Conservation (phyloP, 2,888 invertebrate genomes). For the Temnothorax rugatulus region DNA sequence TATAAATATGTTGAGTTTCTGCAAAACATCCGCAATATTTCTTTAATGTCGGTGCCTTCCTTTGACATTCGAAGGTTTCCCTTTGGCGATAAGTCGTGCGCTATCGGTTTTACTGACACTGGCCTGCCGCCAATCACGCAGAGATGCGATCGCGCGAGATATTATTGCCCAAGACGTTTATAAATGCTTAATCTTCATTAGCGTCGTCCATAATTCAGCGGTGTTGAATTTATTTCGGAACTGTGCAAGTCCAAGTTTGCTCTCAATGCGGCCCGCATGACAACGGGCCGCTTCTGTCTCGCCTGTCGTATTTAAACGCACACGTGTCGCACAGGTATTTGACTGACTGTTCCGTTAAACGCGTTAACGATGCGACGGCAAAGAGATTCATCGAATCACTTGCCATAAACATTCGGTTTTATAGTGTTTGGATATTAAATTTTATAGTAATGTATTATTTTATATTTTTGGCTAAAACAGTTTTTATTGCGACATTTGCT, state of each 20-base stretch:
- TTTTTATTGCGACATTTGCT: background rate
- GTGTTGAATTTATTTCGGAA: slow-evolving; percentile 45
- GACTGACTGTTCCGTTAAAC: slow-evolving; percentile 9
- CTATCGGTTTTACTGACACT: slow-evolving; percentile 56
- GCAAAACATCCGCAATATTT: background rate
- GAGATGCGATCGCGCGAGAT: slow-evolving; percentile 43
- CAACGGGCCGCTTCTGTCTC: background rate
- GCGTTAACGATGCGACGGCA: background rate
- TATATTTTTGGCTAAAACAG: background rate
- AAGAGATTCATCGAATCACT: background rate
- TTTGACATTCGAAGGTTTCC: background rate
- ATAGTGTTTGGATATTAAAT: background rate
- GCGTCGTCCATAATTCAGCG: slow-evolving; percentile 74
- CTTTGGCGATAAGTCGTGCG: slow-evolving; percentile 44
- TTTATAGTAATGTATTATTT: background rate
- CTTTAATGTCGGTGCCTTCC: background rate
- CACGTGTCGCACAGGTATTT: background rate
- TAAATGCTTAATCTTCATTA: slow-evolving; percentile 77
- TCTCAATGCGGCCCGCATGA: slow-evolving; percentile 21
- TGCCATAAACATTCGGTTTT: background rate
- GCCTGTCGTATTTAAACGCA: slow-evolving; percentile 24
- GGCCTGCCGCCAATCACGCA: slow-evolving; percentile 65
- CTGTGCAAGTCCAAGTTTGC: slow-evolving; percentile 31
- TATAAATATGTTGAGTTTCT: background rate
- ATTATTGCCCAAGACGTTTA: slow-evolving; percentile 67